These are phyloP conservation scores for Acipenser ruthenus DNA, from an alignment of 2,797 vertebrate genomes.

Conservation along the genomic window DNA sequence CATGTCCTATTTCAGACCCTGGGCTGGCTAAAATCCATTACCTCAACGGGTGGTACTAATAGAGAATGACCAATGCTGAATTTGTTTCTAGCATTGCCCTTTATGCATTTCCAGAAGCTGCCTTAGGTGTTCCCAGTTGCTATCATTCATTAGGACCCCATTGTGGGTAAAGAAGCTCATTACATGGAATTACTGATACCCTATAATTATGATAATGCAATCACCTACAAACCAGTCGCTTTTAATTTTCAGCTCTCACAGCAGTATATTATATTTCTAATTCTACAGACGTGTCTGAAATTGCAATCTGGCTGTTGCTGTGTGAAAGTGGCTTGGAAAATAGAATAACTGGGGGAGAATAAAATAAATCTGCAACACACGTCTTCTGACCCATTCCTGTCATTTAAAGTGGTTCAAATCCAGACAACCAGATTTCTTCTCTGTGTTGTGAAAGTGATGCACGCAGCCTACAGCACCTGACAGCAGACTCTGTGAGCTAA, in stretches of 20 bases:
- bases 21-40: constrained; percentile 26
- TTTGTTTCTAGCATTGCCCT: constrained; percentile 14
- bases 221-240: constrained; percentile 28
- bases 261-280: constrained; percentile 11
- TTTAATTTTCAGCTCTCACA: constrained; percentile 25
- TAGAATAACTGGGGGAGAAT: not conserved
- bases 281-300: constrained; percentile 20
- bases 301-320: constrained; percentile 12
- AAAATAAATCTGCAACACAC: not conserved
- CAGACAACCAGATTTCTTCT: not conserved
- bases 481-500: constrained; percentile 3
- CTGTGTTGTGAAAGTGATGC: not conserved
- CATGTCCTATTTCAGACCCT: constrained; percentile 22
- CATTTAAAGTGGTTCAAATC: not conserved
- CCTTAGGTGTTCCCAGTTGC: not conserved
- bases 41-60: constrained; percentile 21
- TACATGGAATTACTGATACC: constrained; percentile 8
- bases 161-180: constrained; percentile 17
- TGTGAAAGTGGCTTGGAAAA: not conserved
- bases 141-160: constrained; percentile 16
- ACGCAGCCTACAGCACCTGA: constrained; percentile 7
- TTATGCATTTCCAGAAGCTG: constrained; percentile 10
- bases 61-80: constrained; percentile 17
- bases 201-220: constrained; percentile 25
- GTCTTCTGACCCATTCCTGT: not conserved